Conservation (phyloP, 2,797 vertebrate genomes). For the Bradypus variegatus region DNA sequence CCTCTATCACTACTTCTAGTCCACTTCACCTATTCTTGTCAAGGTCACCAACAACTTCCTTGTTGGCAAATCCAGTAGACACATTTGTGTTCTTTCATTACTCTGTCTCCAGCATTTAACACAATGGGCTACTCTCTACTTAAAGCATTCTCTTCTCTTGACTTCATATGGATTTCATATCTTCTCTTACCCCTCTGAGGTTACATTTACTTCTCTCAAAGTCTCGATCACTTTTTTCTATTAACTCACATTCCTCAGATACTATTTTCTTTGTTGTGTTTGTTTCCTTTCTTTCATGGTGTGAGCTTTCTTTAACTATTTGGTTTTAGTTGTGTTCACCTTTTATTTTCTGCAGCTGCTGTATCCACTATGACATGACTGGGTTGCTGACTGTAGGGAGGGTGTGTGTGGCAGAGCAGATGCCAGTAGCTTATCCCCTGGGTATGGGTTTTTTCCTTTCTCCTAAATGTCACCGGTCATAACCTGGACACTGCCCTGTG, state of each 20-base stretch:
- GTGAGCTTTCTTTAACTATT: neutral
- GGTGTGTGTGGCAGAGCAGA: neutral
- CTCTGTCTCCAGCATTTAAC: neutral
- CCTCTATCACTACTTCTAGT: neutral
- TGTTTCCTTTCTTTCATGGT: neutral
- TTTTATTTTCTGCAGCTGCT: neutral
- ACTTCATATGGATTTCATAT: neutral
- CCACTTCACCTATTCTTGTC: neutral
- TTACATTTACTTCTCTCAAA: neutral
- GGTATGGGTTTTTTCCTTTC: neutral
- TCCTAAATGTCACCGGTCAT: neutral
- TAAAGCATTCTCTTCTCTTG: neutral
- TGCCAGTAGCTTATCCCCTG: neutral
- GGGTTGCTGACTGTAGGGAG: neutral
- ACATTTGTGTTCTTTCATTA: neutral
- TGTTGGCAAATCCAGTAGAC: neutral
- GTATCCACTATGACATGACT: too few relatives aligned
- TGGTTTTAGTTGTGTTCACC: neutral
- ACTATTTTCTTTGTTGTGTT: neutral
- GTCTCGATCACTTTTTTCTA: neutral
- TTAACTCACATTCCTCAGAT: neutral
- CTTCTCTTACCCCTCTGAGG: neutral
- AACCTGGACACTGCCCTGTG: neutral
- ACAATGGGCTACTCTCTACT: neutral
- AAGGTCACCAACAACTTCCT: neutral